A percentile compares a stretch with the other conserved stretches of the same genome.
Conservation (phyloP, 64 coral and sea anemone genomes). For the Pocillopora damicornis region DNA sequence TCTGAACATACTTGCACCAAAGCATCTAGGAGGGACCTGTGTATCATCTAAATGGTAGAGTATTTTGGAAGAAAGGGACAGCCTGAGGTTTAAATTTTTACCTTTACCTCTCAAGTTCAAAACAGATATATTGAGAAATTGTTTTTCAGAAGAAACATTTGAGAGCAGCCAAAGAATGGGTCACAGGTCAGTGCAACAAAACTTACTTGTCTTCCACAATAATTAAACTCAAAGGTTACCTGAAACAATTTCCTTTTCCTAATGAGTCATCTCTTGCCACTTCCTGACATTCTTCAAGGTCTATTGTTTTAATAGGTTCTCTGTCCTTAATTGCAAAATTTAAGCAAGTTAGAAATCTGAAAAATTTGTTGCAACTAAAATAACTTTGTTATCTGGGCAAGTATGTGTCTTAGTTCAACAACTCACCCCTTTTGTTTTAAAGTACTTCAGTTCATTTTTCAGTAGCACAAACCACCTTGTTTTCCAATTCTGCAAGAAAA, state of each 20-base stretch:
- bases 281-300: slow-evolving; percentile 86
- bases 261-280: slow-evolving; percentile 88
- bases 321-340: slow-evolving; percentile 58
- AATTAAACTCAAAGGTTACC: slow-evolving; percentile 36
- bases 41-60: too few relatives aligned
- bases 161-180: background rate
- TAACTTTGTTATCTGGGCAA: too few relatives aligned
- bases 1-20: too few relatives aligned
- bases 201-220: background rate
- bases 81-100: too few relatives aligned
- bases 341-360: background rate
- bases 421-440: slow-evolving; percentile 95
- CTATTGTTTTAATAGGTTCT: slow-evolving; percentile 78
- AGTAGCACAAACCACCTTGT: slow-evolving; percentile 93
- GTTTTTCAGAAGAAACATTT: too few relatives aligned
- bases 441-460: slow-evolving; percentile 89
- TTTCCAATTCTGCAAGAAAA: slow-evolving; percentile 84
- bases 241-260: slow-evolving; percentile 98
- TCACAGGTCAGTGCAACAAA: background rate
- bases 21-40: too few relatives aligned
- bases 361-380: background rate
- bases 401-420: background rate
- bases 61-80: too few relatives aligned
- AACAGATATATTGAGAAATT: too few relatives aligned
- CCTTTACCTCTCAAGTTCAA: too few relatives aligned